These are phyloP conservation scores for Crax fasciolata DNA, from an alignment of 2,797 vertebrate genomes.

Conservation along the genomic window DNA sequence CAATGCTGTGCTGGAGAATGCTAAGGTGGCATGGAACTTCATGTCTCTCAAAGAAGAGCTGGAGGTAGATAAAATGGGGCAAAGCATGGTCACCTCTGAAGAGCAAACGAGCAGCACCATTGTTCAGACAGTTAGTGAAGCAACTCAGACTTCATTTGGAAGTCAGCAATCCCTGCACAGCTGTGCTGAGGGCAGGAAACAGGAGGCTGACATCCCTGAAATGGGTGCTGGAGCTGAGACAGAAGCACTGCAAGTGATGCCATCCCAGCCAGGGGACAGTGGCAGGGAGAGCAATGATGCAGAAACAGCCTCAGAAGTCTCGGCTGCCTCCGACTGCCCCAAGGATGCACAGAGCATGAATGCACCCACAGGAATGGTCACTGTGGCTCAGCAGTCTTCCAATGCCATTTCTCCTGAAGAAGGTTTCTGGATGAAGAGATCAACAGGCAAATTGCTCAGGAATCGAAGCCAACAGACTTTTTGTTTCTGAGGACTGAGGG, in stretches of 20 bases:
- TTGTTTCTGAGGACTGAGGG: background rate
- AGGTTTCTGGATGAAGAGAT: background rate
- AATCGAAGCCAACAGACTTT: background rate
- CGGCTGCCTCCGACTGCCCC: background rate
- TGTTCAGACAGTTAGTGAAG: background rate
- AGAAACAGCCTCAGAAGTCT: background rate
- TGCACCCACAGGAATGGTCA: background rate
- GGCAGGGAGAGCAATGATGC: background rate
- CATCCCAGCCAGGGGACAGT: rapidly evolving
- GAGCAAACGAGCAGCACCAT: background rate
- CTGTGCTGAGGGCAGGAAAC: background rate
- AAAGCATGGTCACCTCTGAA: background rate
- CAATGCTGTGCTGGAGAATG: background rate
- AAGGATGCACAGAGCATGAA: background rate
- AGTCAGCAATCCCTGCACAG: background rate
- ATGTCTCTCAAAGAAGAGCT: background rate
- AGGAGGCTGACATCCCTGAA: rapidly evolving
- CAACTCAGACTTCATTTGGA: background rate
- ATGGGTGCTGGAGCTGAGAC: rapidly evolving
- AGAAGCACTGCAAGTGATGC: background rate
- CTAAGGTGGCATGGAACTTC: rapidly evolving
- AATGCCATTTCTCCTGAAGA: background rate
- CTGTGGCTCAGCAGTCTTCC: background rate
- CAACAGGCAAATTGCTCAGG: background rate
- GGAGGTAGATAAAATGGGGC: background rate